Evolutionary conservation across 2,797 vertebrate genomes (phyloP).

Genomic region (Sarcophilus harrisii): DNA sequence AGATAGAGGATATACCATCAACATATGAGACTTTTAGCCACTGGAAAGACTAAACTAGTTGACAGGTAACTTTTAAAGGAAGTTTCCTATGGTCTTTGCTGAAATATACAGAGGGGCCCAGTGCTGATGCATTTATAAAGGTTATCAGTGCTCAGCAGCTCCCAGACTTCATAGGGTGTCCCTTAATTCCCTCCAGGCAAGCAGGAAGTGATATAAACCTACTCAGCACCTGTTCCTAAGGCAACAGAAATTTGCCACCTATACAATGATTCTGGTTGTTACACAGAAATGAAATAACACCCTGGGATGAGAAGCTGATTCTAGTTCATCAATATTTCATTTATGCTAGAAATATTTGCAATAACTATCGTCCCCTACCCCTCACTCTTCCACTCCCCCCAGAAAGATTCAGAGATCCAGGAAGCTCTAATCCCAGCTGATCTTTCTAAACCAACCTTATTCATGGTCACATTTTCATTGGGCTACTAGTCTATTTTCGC

Average conservation of each 20-base stretch:
- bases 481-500: neutral
- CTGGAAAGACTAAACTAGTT: neutral
- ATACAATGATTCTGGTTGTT: neutral
- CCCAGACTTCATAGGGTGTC: neutral
- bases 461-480: neutral
- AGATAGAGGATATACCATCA: neutral
- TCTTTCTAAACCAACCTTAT: neutral
- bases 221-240: neutral
- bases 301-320: neutral
- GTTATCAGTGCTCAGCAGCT: neutral
- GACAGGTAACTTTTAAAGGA: neutral
- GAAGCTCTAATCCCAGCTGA: neutral
- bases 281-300: neutral
- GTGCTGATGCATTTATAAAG: neutral
- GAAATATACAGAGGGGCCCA: neutral
- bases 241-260: neutral
- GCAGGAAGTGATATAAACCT: neutral
- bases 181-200: neutral
- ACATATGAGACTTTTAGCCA: neutral
- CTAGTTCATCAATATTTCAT: neutral
- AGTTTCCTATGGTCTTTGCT: neutral
- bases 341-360: neutral
- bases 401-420: neutral
- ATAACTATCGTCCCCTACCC: no score
- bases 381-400: neutral